Evolutionary conservation across 1,140 invertebrate genomes (phyloP).

Genomic region (Archivesica marissinica): DNA sequence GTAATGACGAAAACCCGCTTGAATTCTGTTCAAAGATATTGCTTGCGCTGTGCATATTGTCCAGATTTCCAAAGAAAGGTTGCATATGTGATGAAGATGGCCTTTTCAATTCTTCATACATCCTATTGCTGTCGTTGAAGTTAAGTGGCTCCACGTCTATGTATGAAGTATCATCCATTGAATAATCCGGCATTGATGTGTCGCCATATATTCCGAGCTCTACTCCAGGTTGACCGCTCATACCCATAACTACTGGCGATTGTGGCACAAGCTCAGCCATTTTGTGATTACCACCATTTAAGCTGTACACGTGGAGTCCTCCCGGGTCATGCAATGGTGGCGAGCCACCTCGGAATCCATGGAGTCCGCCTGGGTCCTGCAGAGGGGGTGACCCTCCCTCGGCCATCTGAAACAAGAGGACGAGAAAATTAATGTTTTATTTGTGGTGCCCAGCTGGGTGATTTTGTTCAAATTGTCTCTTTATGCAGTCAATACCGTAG

Average conservation of each 20-base stretch:
- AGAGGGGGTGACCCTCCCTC: slow-evolving; percentile 36
- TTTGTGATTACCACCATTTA: slow-evolving; percentile 50
- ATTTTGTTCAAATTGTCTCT: no score
- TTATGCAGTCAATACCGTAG: no score
- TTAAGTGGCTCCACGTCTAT: slow-evolving; percentile 11
- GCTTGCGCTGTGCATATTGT: slow-evolving; percentile 19
- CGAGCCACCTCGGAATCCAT: slow-evolving; percentile 24
- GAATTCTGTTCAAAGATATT: slow-evolving; percentile 17
- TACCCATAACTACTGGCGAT: not conserved
- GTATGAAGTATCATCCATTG: not conserved
- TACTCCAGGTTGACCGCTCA: not conserved
- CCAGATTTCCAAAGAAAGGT: slow-evolving; percentile 22
- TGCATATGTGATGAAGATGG: slow-evolving; percentile 11
- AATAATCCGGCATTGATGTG: not conserved
- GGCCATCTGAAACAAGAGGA: slow-evolving; percentile 60
- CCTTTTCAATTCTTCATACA: slow-evolving; percentile 44
- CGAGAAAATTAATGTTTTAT: no score
- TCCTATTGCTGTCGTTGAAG: not conserved
- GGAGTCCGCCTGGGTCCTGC: slow-evolving; percentile 50
- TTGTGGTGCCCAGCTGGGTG: no score
- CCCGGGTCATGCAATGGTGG: slow-evolving; percentile 13
- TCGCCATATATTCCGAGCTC: slow-evolving; percentile 2
- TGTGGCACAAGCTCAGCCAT: slow-evolving; percentile 48
- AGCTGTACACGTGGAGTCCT: slow-evolving; percentile 50
- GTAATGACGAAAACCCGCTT: not conserved